These are phyloP conservation scores for Brachyalestes nurse DNA, from an alignment of 2,797 vertebrate genomes.

Conservation along the genomic window DNA sequence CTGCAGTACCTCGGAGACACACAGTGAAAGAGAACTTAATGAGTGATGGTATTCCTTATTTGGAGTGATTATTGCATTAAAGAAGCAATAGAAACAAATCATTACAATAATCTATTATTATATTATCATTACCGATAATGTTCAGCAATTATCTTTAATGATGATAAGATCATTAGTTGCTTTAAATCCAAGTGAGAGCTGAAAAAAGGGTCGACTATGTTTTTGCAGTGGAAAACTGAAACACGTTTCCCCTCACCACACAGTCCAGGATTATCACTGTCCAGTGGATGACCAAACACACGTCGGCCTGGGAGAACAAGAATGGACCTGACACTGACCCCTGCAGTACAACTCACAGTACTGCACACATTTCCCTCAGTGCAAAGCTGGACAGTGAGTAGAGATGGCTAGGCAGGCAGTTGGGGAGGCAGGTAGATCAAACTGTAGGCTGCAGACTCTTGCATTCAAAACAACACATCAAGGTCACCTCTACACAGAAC, in stretches of 20 bases:
- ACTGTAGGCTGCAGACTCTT: neutral
- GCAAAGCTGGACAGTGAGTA: neutral
- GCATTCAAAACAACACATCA: constrained; percentile 11
- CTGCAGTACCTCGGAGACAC: neutral
- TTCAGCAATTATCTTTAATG: constrained; percentile 5
- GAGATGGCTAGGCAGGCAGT: neutral
- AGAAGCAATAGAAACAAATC: neutral
- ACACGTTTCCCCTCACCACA: neutral
- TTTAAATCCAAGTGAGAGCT: neutral
- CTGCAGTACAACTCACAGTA: constrained; percentile 30
- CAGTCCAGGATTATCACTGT: neutral
- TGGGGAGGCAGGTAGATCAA: neutral
- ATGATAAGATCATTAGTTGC: neutral
- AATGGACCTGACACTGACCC: constrained; percentile 31
- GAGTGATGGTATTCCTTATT: neutral
- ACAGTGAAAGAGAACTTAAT: neutral
- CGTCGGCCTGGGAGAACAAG: neutral
- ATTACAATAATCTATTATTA: neutral
- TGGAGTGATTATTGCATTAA: neutral
- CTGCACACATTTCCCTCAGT: neutral
- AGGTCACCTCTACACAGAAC: constrained; percentile 40
- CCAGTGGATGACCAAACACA: neutral
- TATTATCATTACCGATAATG: neutral
- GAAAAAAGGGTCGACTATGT: neutral
- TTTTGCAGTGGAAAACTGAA: neutral